A percentile compares a stretch with the other conserved stretches of the same genome.
These are phyloP conservation scores for Ochotona curzoniae DNA, from an alignment of 2,113 vertebrate species.

Conservation along the genomic window DNA sequence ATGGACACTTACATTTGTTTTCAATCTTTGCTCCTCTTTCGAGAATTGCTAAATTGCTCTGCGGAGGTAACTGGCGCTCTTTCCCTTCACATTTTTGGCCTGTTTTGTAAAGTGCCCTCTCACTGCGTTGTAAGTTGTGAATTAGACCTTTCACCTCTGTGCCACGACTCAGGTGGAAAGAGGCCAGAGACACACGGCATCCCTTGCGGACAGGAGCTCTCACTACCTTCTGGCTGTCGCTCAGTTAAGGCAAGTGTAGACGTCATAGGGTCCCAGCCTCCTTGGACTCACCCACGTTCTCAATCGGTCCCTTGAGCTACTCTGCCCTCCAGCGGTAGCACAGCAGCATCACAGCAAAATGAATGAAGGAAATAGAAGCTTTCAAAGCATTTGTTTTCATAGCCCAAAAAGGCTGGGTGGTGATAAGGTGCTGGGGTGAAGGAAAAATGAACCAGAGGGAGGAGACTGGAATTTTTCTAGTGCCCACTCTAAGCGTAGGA, in stretches of 20 bases:
- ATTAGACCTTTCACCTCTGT: background rate
- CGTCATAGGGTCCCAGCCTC: no score
- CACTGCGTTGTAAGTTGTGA: background rate
- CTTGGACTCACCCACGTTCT: background rate
- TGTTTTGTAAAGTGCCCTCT: background rate
- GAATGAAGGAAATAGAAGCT: background rate
- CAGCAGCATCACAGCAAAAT: background rate
- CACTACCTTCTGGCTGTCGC: rapidly evolving
- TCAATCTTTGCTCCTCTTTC: background rate
- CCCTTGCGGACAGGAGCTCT: rapidly evolving
- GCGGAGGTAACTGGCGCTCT: background rate
- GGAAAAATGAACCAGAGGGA: no score
- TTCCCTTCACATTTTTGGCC: background rate
- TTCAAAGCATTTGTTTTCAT: background rate
- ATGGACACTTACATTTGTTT: background rate
- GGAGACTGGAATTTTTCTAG: no score
- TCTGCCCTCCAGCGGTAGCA: no score
- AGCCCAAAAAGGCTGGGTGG: background rate
- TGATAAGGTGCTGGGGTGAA: no score
- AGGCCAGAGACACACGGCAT: background rate
- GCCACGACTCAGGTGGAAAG: background rate
- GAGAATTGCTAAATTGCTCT: constrained; percentile 82
- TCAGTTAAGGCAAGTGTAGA: background rate
- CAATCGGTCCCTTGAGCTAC: rapidly evolving
- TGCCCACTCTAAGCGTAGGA: rapidly evolving